phyloP scores from a whole-genome alignment of 2,113 vertebrate genomes.

The Thalassoma bifasciatum region DNA sequence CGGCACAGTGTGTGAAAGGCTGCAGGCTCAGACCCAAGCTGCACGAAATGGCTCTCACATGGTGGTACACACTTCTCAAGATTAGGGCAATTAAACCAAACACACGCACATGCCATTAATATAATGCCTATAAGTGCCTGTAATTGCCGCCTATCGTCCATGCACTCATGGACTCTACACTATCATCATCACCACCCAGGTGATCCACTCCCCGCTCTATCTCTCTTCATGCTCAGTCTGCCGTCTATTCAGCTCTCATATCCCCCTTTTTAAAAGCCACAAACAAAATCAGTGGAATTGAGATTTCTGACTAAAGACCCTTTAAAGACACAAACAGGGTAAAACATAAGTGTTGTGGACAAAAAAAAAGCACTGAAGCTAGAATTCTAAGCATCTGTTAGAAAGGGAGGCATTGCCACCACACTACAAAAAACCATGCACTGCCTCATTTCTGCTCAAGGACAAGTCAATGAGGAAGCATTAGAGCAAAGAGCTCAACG shows the following conservation, averaged over 20 bases:
- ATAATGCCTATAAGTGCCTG: slow-evolving; percentile 11
- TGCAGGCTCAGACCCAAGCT: background rate
- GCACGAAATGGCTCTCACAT: background rate
- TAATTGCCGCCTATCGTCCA: slow-evolving; percentile 4
- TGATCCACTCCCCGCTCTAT: background rate
- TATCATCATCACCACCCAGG: background rate
- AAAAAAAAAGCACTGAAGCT: background rate
- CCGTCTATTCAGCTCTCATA: background rate
- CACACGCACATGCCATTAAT: slow-evolving; percentile 13
- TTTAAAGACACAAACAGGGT: too few relatives aligned
- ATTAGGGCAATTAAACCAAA: slow-evolving; percentile 34
- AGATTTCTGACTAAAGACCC: background rate
- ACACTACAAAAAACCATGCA: background rate
- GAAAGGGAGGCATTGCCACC: background rate
- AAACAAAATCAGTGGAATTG: background rate
- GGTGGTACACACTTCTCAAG: slow-evolving; percentile 9
- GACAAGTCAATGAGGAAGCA: background rate
- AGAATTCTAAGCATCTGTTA: background rate
- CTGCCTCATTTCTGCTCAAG: background rate
- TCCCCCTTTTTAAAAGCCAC: too few relatives aligned
- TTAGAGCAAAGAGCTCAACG: too few relatives aligned
- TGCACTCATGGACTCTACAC: background rate
- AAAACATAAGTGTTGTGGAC: background rate
- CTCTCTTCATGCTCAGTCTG: background rate
- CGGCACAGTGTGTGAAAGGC: slow-evolving; percentile 10